A percentile compares a stretch with the other conserved stretches of the same genome.
Conservation (phyloP, 2,113 vertebrate species). For the Heptranchias perlo region DNA sequence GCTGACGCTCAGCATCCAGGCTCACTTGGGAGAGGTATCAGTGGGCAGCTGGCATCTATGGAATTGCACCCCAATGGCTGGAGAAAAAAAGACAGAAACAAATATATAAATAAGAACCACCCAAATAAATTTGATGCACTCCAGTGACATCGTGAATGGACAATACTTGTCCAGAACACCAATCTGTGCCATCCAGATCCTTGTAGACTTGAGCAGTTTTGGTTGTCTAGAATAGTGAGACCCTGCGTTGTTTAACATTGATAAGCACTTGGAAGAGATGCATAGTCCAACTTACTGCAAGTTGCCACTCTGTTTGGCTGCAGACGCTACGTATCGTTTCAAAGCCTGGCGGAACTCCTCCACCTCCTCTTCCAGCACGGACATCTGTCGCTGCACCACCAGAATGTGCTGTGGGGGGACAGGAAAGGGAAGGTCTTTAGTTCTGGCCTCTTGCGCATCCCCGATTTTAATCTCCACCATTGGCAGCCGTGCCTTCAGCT, state of each 20-base stretch:
- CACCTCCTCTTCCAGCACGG: slow-evolving; percentile 60
- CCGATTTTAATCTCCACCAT: too few species aligned
- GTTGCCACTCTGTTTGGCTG: slow-evolving; percentile 71
- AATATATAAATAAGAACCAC: neutral
- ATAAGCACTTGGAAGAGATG: neutral
- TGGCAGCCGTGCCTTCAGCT: too few species aligned
- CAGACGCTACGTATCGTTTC: slow-evolving; percentile 70
- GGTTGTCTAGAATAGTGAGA: neutral
- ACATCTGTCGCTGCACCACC: slow-evolving; percentile 85
- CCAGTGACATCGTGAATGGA: neutral
- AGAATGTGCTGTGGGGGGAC: slow-evolving; percentile 74
- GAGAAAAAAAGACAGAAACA: neutral
- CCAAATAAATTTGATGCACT: neutral
- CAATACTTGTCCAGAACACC: neutral
- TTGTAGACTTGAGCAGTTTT: neutral
- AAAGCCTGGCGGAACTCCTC: slow-evolving; percentile 74
- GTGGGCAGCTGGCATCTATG: neutral
- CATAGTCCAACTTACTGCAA: slow-evolving; percentile 70
- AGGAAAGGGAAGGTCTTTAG: neutral
- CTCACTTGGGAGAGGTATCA: neutral
- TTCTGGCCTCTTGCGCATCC: too few species aligned
- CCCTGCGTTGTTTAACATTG: neutral
- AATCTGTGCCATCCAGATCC: neutral
- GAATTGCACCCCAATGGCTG: neutral
- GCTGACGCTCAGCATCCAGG: neutral